Evolutionary conservation across 2,888 invertebrate genomes (phyloP).

Genomic region (Conus canariensis): DNA sequence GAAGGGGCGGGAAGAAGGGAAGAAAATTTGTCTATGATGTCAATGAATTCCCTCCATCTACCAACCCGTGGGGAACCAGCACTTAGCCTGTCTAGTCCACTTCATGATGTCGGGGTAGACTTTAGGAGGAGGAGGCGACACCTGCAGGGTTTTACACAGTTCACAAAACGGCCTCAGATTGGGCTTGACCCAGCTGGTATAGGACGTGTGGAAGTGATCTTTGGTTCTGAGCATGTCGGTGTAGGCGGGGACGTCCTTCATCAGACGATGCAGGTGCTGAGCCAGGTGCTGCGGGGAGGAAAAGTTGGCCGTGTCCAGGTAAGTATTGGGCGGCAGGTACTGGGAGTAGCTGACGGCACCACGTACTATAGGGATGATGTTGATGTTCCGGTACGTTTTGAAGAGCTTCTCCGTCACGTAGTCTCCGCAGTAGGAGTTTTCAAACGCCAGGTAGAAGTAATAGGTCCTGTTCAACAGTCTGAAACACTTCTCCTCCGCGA

Average conservation of each 20-base stretch:
- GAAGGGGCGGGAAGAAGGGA: too few relatives aligned
- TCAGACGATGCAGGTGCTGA: constrained; percentile 27
- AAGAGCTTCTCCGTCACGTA: constrained; percentile 58
- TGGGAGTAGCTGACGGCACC: constrained; percentile 24
- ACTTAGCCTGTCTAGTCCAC: neutral
- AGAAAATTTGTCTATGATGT: too few relatives aligned
- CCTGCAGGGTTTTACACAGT: constrained; percentile 25
- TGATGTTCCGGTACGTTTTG: constrained; percentile 30
- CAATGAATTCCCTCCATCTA: neutral
- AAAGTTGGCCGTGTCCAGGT: constrained; percentile 44
- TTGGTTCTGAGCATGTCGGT: constrained; percentile 9
- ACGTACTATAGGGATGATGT: constrained; percentile 41
- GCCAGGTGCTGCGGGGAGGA: constrained; percentile 34
- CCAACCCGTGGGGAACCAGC: neutral
- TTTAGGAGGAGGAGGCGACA: neutral
- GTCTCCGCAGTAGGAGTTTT: constrained; percentile 57
- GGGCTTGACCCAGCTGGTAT: neutral
- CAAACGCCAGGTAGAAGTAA: constrained; percentile 58
- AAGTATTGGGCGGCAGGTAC: constrained; percentile 39
- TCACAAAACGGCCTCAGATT: constrained; percentile 13
- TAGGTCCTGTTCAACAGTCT: constrained; percentile 23
- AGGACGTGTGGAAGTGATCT: neutral
- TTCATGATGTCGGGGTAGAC: neutral
- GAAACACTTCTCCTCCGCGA: neutral
- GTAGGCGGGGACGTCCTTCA: constrained; percentile 1